phyloP scores from a whole-genome alignment of 2,797 vertebrate species.

The Ctenosaura bakeri region DNA sequence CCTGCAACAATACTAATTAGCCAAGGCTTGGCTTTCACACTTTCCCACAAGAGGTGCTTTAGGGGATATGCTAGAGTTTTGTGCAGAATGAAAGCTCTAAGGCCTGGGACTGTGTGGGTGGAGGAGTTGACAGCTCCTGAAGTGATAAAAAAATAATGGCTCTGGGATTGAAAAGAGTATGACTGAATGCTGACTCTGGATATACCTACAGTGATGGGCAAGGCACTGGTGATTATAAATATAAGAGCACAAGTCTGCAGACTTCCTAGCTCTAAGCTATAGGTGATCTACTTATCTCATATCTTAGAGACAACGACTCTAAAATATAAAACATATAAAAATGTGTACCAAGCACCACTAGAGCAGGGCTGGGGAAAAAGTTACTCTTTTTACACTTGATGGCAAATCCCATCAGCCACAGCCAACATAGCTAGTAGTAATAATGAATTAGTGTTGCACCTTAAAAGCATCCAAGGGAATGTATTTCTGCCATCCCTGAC shows the following conservation, averaged over 20 bases:
- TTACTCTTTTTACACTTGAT: neutral
- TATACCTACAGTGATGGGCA: neutral
- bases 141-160: neutral
- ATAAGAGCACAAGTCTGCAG: too few relatives aligned
- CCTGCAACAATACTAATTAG: neutral
- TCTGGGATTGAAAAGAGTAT: neutral
- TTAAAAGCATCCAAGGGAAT: neutral
- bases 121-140: neutral
- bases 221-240: neutral
- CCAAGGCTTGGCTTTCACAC: too few relatives aligned
- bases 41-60: neutral
- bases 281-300: neutral
- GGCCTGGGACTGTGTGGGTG: neutral
- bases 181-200: neutral
- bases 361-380: too few relatives aligned
- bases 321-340: neutral
- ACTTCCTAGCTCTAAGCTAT: neutral
- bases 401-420: neutral
- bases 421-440: neutral
- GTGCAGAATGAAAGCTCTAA: neutral
- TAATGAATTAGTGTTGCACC: neutral
- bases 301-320: neutral
- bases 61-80: neutral
- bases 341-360: neutral
- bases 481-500: neutral